A percentile compares a stretch with the other conserved stretches of the same genome.
Evolutionary conservation across 2,113 vertebrate species (phyloP).

Genomic region (Gracilinanus agilis): DNA sequence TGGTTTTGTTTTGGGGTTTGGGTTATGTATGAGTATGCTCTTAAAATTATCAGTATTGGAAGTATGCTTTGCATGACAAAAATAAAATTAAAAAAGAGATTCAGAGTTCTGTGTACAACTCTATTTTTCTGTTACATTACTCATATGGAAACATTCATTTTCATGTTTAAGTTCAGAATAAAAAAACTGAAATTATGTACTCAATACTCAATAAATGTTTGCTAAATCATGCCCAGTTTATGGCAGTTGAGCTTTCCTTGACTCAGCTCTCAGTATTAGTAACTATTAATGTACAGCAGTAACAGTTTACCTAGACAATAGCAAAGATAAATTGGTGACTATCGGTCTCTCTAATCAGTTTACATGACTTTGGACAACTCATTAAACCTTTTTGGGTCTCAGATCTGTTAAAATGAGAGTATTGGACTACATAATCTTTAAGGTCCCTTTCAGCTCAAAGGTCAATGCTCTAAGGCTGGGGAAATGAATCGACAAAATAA

Average conservation of each 20-base stretch:
- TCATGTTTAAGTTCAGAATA: neutral
- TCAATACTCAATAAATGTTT: neutral
- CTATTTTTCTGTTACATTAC: neutral
- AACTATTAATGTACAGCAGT: neutral
- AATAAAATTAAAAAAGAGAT: neutral
- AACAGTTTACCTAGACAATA: neutral
- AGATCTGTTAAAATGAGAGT: neutral
- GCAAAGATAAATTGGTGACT: neutral
- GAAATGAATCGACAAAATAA: neutral
- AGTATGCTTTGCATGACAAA: no score
- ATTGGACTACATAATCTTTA: neutral
- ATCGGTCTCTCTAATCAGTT: neutral
- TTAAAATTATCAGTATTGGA: no score
- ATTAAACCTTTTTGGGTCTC: neutral
- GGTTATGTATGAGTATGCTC: no score
- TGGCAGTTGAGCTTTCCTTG: neutral
- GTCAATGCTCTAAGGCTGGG: neutral
- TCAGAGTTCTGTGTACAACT: neutral
- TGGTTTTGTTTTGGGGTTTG: no score
- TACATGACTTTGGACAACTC: neutral
- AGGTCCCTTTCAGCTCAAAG: neutral
- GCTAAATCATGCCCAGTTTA: neutral
- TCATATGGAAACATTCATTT: neutral
- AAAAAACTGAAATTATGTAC: neutral
- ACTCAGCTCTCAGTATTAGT: neutral